Evolutionary conservation across 30 jellyfish, hydroid and myxozoan genomes (phyloP).

Genomic region (Cassiopea xamachana): DNA sequence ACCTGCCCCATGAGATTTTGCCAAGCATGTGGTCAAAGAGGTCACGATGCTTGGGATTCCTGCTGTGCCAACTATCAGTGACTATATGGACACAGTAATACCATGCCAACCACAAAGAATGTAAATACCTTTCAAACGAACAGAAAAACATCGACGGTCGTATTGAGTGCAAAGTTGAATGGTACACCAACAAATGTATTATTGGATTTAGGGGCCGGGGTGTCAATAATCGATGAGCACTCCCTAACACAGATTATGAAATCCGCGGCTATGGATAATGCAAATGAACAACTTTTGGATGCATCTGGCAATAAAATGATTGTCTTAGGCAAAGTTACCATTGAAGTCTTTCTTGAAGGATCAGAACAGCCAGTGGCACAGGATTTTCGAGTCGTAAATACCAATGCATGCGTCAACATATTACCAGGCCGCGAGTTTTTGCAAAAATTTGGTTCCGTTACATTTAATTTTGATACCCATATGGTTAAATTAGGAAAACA

Average conservation of each 20-base stretch:
- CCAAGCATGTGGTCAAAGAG: neutral
- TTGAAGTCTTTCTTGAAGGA: neutral
- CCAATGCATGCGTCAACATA: neutral
- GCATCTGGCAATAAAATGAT: neutral
- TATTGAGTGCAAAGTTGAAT: neutral
- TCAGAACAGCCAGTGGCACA: neutral
- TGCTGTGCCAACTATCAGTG: neutral
- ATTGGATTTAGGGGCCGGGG: neutral
- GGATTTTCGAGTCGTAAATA: neutral
- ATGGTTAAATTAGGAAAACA: neutral
- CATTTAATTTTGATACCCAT: neutral
- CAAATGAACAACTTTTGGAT: neutral
- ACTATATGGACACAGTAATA: neutral
- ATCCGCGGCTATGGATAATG: neutral
- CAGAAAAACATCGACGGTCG: neutral
- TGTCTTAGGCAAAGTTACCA: neutral
- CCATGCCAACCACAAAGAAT: neutral
- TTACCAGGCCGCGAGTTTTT: neutral
- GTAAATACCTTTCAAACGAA: neutral
- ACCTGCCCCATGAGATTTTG: neutral
- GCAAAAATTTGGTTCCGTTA: neutral
- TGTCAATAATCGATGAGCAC: neutral
- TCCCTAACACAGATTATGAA: too few species aligned
- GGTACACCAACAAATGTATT: neutral
- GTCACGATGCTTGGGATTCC: neutral